Evolutionary conservation across 2,888 invertebrate genomes (phyloP).

Genomic region (Andrena dorsata): DNA sequence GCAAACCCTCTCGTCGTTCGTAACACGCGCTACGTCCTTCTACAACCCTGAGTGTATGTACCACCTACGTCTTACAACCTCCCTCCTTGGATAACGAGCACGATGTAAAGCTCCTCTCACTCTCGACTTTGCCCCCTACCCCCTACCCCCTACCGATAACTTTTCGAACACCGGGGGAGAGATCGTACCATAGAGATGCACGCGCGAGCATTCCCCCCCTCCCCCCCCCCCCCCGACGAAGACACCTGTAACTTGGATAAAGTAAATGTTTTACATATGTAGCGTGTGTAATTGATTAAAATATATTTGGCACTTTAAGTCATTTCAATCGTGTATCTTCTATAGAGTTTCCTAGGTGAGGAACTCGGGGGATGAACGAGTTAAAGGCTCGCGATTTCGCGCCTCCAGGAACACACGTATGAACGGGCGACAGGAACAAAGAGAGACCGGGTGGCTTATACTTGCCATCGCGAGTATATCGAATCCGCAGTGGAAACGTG

Average conservation of each 20-base stretch:
- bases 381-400: background rate
- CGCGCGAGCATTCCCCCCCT: background rate
- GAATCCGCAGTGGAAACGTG: conserved; percentile 75
- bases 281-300: background rate
- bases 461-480: conserved; percentile 67
- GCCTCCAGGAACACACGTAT: background rate
- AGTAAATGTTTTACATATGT: background rate
- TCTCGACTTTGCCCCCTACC: conserved; percentile 36
- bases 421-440: conserved; percentile 11
- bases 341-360: too few relatives aligned
- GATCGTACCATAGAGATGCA: conserved; percentile 11
- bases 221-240: background rate
- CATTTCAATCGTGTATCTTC: too few relatives aligned
- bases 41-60: conserved; percentile 63
- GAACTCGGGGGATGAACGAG: background rate
- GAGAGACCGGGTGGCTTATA: conserved; percentile 57
- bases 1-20: conserved; percentile 73
- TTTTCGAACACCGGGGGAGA: conserved; percentile 43
- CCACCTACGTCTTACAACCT: conserved; percentile 66
- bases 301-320: too few relatives aligned
- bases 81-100: conserved; percentile 66
- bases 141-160: conserved; percentile 55
- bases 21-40: conserved; percentile 71
- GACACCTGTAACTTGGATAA: conserved; percentile 15
- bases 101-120: conserved; percentile 55